These are phyloP conservation scores for Oscheius sp. DNA, from an alignment of 1,140 invertebrate species.

Conservation along the genomic window DNA sequence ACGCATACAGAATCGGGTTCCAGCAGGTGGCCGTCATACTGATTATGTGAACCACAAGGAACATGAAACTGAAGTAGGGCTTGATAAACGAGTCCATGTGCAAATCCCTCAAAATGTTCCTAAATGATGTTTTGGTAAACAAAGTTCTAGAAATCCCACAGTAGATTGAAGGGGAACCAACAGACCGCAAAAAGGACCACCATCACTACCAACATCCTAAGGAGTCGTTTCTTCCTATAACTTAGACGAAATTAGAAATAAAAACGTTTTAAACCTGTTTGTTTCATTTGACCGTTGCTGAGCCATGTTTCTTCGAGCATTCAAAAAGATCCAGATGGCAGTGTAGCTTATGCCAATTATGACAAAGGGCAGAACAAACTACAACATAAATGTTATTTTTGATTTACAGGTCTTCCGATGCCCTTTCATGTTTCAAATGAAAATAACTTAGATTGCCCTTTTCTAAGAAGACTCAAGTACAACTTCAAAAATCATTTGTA, in stretches of 20 bases:
- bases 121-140: slow-evolving; percentile 20
- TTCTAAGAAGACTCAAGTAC: too few relatives aligned
- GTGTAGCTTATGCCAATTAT: slow-evolving; percentile 90
- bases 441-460: too few relatives aligned
- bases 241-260: slow-evolving; percentile 21
- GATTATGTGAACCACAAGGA: slow-evolving; percentile 85
- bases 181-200: slow-evolving; percentile 88
- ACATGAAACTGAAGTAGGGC: slow-evolving; percentile 79
- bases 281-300: slow-evolving; percentile 24
- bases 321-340: slow-evolving; percentile 81
- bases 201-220: slow-evolving; percentile 91
- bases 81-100: slow-evolving; percentile 67
- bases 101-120: slow-evolving; percentile 81
- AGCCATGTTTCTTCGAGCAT: slow-evolving; percentile 61
- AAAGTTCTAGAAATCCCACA: slow-evolving; percentile 37
- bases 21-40: slow-evolving; percentile 94
- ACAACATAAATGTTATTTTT: slow-evolving; percentile 66
- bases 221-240: slow-evolving; percentile 43
- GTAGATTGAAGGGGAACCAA: slow-evolving; percentile 70
- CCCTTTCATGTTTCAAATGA: too few relatives aligned
- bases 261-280: slow-evolving; percentile 14
- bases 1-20: slow-evolving; percentile 92
- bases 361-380: slow-evolving; percentile 89
- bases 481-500: too few relatives aligned
- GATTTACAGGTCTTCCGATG: background rate